These are phyloP conservation scores for Leptoteleia sp. DNA, from an alignment of 1,140 invertebrate genomes.

Conservation along the genomic window DNA sequence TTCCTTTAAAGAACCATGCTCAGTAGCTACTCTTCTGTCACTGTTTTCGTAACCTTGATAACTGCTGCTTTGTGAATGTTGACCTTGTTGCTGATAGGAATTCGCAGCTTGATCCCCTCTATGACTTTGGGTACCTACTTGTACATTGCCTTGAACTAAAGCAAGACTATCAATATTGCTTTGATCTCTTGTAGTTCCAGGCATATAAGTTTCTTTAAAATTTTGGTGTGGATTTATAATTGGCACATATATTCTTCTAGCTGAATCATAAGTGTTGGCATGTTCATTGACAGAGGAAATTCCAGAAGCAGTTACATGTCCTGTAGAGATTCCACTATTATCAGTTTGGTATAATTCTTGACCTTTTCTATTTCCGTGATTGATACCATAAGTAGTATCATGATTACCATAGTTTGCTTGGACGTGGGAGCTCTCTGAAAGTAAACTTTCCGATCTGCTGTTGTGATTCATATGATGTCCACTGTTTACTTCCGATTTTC, in stretches of 20 bases:
- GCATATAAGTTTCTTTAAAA: slow-evolving; percentile 2
- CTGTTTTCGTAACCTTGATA: slow-evolving; percentile 6
- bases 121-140: slow-evolving; percentile 3
- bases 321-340: slow-evolving; percentile 3
- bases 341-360: background rate
- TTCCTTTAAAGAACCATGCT: slow-evolving; percentile 4
- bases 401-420: background rate
- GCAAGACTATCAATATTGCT: background rate
- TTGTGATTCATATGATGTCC: background rate
- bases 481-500: background rate
- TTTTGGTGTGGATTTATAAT: background rate
- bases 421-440: slow-evolving; percentile 6
- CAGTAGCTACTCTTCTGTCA: too few species aligned
- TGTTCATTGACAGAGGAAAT: slow-evolving; percentile 13
- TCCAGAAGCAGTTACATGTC: slow-evolving; percentile 15
- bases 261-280: background rate
- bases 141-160: background rate
- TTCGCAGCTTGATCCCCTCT: background rate
- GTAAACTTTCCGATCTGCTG: background rate
- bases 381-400: slow-evolving; percentile 1
- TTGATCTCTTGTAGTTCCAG: slow-evolving; percentile 1
- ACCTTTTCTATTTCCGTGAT: slow-evolving; percentile 23
- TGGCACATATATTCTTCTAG: background rate
- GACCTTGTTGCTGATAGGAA: slow-evolving; percentile 13
- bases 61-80: slow-evolving; percentile 2